These are phyloP conservation scores for Chouioia cunea DNA, from an alignment of 2,888 invertebrate species.

Conservation along the genomic window DNA sequence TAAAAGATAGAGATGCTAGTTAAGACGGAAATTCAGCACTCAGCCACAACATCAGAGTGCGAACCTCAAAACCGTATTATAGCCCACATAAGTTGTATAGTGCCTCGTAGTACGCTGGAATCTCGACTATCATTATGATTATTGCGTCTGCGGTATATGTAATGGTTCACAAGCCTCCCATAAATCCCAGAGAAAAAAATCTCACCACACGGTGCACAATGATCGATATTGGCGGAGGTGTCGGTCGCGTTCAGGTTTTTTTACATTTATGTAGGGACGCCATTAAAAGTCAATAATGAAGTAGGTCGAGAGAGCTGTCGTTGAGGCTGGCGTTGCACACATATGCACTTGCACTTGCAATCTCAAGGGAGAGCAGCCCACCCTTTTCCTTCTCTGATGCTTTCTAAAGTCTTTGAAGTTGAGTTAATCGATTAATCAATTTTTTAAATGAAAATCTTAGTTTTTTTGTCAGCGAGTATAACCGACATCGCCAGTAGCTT, in stretches of 20 bases:
- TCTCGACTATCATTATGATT: slow-evolving; percentile 20
- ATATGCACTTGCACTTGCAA: slow-evolving; percentile 13
- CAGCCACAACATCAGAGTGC: too few species aligned
- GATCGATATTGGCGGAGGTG: neutral
- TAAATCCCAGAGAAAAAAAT: slow-evolving; percentile 28
- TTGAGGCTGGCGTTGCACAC: slow-evolving; percentile 1
- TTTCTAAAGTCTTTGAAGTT: neutral
- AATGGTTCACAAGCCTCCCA: slow-evolving; percentile 32
- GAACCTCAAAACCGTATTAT: too few species aligned
- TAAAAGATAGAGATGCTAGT: too few species aligned
- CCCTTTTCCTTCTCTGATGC: too few species aligned
- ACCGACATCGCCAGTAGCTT: too few species aligned
- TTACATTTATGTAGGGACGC: slow-evolving; percentile 5
- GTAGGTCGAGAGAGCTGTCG: slow-evolving; percentile 38
- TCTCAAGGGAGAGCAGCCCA: neutral
- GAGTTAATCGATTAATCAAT: slow-evolving; percentile 1
- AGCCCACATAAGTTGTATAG: too few species aligned
- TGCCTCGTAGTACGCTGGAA: neutral
- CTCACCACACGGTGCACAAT: neutral
- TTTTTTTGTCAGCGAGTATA: too few species aligned
- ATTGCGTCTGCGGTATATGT: slow-evolving; percentile 10
- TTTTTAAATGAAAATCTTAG: neutral
- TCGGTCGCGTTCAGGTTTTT: neutral
- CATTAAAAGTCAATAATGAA: slow-evolving; percentile 48
- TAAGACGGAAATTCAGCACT: too few species aligned